A percentile compares a stretch with the other conserved stretches of the same genome.
Evolutionary conservation across 2,113 vertebrate species (phyloP).

Genomic region (Leucoraja erinaceus): DNA sequence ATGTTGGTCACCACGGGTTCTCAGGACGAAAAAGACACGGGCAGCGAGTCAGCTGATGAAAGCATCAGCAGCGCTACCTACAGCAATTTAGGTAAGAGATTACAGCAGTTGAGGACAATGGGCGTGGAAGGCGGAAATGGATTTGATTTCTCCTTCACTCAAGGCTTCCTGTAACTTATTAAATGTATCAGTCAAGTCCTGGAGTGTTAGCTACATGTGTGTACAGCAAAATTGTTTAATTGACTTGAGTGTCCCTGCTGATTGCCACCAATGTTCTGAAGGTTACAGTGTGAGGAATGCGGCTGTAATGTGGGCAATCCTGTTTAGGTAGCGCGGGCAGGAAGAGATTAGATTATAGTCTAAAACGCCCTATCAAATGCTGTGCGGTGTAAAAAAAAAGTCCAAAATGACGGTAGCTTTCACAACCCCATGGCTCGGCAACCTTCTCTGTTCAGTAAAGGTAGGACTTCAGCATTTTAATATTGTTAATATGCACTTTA

Average conservation of each 20-base stretch:
- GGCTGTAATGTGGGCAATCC: conserved; percentile 18
- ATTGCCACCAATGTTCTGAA: neutral
- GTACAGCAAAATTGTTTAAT: neutral
- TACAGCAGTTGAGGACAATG: neutral
- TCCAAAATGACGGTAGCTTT: neutral
- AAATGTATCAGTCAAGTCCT: neutral
- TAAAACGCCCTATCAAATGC: conserved; percentile 14
- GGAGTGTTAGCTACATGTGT: neutral
- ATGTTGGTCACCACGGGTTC: conserved; percentile 2
- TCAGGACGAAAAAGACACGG: conserved; percentile 61
- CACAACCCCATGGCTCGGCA: neutral
- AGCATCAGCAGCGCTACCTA: conserved; percentile 83
- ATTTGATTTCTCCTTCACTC: neutral
- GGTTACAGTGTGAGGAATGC: conserved; percentile 26
- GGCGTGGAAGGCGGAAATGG: neutral
- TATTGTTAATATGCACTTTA: neutral
- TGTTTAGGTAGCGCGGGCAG: conserved; percentile 28
- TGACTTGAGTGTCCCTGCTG: neutral
- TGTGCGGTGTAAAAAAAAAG: neutral
- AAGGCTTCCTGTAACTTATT: neutral
- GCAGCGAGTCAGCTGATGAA: conserved; percentile 60
- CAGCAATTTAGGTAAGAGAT: conserved; percentile 81
- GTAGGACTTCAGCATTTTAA: conserved; percentile 15
- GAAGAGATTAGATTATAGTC: conserved; percentile 33
- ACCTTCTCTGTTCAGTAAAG: neutral